Conservation (phyloP, 2,113 vertebrate genomes). For the Chroicocephalus ridibundus region DNA sequence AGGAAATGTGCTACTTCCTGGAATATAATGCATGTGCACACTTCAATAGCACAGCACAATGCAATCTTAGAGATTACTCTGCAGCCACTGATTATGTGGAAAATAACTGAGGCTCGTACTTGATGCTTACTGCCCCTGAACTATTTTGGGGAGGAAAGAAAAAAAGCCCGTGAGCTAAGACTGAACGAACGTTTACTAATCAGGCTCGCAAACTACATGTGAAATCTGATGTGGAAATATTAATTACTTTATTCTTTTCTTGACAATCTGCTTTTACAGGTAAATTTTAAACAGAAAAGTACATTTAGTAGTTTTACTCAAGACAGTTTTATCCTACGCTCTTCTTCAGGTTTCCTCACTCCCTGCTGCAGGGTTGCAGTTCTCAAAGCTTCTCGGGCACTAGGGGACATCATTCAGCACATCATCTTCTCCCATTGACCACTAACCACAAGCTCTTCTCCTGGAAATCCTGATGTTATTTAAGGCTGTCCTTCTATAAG, state of each 20-base stretch:
- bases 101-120: neutral
- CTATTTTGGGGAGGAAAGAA: neutral
- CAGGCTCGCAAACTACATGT: neutral
- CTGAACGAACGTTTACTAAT: neutral
- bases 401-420: neutral
- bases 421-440: neutral
- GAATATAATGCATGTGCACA: conserved; percentile 55
- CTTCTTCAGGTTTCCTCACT: neutral
- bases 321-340: neutral
- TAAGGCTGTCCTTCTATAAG: neutral
- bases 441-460: neutral
- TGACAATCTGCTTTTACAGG: neutral
- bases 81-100: conserved; percentile 1
- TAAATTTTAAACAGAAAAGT: neutral
- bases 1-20: conserved; percentile 68
- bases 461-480: neutral
- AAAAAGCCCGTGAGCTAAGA: neutral
- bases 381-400: neutral
- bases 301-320: neutral
- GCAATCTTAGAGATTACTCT: conserved; percentile 54
- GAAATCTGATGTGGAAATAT: neutral
- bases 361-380: neutral
- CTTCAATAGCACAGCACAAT: conserved; percentile 50
- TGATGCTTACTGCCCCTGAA: neutral
- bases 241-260: neutral